Conservation (phyloP, 2,888 invertebrate genomes). For the Pyrocoelia pectoralis region DNA sequence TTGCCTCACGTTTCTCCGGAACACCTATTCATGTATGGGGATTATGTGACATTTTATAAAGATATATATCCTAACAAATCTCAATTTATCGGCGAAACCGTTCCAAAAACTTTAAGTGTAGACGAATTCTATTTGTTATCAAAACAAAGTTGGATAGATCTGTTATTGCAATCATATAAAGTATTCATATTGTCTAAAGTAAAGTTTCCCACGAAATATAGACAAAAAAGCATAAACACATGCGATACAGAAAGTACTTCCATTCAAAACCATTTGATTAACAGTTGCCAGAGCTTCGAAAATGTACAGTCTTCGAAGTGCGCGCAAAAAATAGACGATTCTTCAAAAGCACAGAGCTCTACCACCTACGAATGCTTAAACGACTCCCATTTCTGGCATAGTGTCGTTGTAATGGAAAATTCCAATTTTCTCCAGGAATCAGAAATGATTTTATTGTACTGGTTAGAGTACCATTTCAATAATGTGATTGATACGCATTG, state of each 20-base stretch:
- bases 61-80: constrained; percentile 28
- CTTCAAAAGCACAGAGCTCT: not conserved
- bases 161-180: constrained; percentile 69
- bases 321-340: too few relatives aligned
- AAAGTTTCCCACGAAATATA: constrained; percentile 21
- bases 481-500: not conserved
- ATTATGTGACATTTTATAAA: constrained; percentile 51
- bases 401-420: not conserved
- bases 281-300: too few relatives aligned
- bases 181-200: constrained; percentile 64
- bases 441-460: constrained; percentile 56
- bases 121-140: constrained; percentile 47
- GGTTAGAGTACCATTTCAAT: constrained; percentile 58
- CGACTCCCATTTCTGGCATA: not conserved
- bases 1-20: constrained; percentile 57
- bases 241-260: not conserved
- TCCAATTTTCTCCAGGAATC: constrained; percentile 16
- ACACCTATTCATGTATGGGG: constrained; percentile 56
- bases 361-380: not conserved
- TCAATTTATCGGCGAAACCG: constrained; percentile 15
- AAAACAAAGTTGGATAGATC: constrained; percentile 67
- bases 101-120: not conserved
- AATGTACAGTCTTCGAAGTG: not conserved
- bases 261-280: not conserved
- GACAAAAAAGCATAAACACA: not conserved